Evolutionary conservation across 2,888 invertebrate genomes (phyloP), one percentile per base, ranked within the genome.

Genomic region (Drosophila limbata): DNA sequence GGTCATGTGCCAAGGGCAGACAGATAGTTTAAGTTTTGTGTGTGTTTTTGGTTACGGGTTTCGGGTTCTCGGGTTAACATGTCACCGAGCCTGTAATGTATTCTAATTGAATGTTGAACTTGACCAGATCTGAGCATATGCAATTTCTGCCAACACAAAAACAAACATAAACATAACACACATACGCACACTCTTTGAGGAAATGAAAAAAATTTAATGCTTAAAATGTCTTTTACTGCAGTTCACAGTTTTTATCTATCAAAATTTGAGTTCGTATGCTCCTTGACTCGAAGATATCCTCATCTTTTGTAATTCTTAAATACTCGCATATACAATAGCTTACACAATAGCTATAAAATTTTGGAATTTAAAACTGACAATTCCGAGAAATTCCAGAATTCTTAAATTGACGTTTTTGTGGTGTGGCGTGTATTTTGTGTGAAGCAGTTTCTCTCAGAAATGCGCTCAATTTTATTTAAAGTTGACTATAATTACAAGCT

Each of bases 71-170:
- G 52, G 62, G 67, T 69, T 77, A 69, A 73, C 84, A 67, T 75
- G 84, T 80, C 89, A 86, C 84, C 61, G 84, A 86, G 83, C 77
- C 84, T 80, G 87, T 81, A 88, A 84, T 88, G 78, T 84, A 84
- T 86, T 87, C 84, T 88, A 88, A 84, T 84, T 84, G 89, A 84
- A 86, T 88, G 84, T 88, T 84, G 89, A 84, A 84, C 89, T 84
- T 84, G 84, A 86, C 84, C 84, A 84, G 66, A 42, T 47, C 42
- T 50, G 39, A 80, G 28, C 68, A 79, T 67, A 84, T 79, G 73
- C 65, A 71, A 53, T 73, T 56, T 39, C 52, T 53, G 33, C 25
- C 48, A 37, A 1, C 44, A 63, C 39, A 31, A 55, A 55, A 19
- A 45, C 21, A 48, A 33, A 35, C 35, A 35, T 4, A 25, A 25